A percentile compares a stretch with the other conserved stretches of the same genome.
Conservation (phyloP, 2,797 vertebrate genomes). For the Tragelaphus eurycerus region DNA sequence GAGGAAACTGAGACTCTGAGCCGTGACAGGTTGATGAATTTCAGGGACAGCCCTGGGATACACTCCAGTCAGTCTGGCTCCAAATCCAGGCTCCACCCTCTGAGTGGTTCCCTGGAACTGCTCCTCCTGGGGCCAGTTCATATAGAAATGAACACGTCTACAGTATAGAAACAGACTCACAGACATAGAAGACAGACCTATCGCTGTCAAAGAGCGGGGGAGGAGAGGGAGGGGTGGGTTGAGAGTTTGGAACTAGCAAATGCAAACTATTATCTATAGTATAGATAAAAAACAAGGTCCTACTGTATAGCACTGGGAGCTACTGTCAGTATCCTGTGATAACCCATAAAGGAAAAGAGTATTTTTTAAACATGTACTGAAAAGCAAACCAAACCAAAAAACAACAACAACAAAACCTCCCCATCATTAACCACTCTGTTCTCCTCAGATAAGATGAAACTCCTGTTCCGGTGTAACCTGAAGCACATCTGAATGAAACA, state of each 20-base stretch:
- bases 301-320: neutral
- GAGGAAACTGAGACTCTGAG: neutral
- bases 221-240: neutral
- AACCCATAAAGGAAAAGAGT: neutral
- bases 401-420: too few species aligned
- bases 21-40: neutral
- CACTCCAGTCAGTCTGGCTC: neutral
- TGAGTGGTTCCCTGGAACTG: neutral
- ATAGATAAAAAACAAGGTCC: neutral
- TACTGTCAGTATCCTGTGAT: neutral
- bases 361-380: neutral
- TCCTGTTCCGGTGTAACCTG: neutral
- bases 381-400: neutral
- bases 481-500: neutral
- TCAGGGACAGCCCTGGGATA: neutral
- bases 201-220: neutral
- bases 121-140: neutral
- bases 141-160: neutral
- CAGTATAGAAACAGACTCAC: neutral
- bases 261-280: neutral
- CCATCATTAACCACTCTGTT: neutral
- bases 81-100: neutral
- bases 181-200: neutral
- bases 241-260: neutral
- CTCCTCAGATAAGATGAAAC: neutral